Evolutionary conservation across 2,113 vertebrate species (phyloP), one percentile per base, ranked within the genome.

Genomic region (Otolemur garnettii): DNA sequence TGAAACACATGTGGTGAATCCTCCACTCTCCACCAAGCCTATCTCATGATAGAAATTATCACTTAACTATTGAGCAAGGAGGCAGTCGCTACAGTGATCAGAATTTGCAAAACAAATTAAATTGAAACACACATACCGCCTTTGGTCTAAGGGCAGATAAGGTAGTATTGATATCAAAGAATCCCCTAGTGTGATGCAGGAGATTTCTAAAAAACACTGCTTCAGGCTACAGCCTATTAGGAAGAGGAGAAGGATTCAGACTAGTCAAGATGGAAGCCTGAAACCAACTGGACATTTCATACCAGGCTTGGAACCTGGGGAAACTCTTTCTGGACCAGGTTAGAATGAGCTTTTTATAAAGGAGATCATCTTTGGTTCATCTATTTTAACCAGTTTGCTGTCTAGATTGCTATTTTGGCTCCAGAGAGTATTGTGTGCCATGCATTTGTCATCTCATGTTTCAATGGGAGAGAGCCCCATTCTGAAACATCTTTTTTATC

Each of bases 281-380:
- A 88, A 81, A 94, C 35, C 79, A 82, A 86, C 30, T n/a, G 78
- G 59, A 83, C 35, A 19, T 82, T 88, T 91, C 35, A 42, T 33
- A 28, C 3, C 15, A 89, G 72, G 3, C 22, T 94, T 78, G 72
- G 24, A 68, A 91, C 11, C 85, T 2, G 2, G 50, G 5, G 17
- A 66, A 93, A 79, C 8, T 17, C 55, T 87, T 45, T 69, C 87
- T 50, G 55, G 45, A 66, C 4, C 30, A 33, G 26, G 1, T 87
- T 87, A 85, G 64, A 84, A 30, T 83, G 74, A n/a, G 0, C 14
- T 75, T 77, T 90, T 55, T 77, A 10, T 79, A 57, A 81, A 87
- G 90, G 33, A 77, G 77, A 80, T 2, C 5, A 9, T 33, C 11
- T 22, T 81, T 69, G n/a, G 10, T 82, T 60, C 26, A 62, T 78